Base-by-base conservation (phyloP, 2,797 vertebrate genomes). In the Phataginus tricuspis region DNA sequence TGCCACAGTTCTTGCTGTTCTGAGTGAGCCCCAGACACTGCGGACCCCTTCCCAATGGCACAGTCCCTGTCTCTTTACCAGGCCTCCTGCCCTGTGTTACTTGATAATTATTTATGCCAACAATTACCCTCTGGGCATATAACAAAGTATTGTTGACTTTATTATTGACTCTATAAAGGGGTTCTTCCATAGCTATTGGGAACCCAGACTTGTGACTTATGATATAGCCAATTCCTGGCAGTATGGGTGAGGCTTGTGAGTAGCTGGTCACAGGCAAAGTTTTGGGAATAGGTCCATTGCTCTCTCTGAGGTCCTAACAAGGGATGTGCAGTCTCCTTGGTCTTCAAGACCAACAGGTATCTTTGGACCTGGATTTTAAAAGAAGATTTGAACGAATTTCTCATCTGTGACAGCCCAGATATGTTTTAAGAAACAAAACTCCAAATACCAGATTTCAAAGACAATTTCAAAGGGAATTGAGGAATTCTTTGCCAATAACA, bases 111-210 rank as follows among this genome's bases (percentile, higher is more conserved):
- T 97, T 98, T 96, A 97, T 89, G 89, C 90, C 96, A 96, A 88
- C 92, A 96, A 55, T 96, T 96, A 97, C 96, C 93, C 92, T 63
- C 86, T 93, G 92, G 82, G 89, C 93, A 87, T 88, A 34, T 69
- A 86, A 95, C 63, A 86, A 98, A 97, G 75, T 83, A 86, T 90
- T 97, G 87, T 95, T 97, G 97, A 94, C 94, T 97, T 98, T 90
- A 95, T 90, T 90, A 89, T 57, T 11, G 21, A 96, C 82, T 68
- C 69, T 97, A 23, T 93, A 95, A 96, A 72, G 90, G 83, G 37
- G 86, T 49, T 92, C 74, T 68, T 97, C 83, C 64, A 84, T 21
- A 94, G 78, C 87, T 96, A 87, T 69, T 97, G 97, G 92, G 97
- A 97, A 69, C 74, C 77, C 78, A 86, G 94, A 93, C 93, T 93